Percentiles rank a stretch among this genome's conserved stretches.
Conservation (phyloP, 1,140 invertebrate species). For the fruit fly (Drosophila melanogaster) region DNA sequence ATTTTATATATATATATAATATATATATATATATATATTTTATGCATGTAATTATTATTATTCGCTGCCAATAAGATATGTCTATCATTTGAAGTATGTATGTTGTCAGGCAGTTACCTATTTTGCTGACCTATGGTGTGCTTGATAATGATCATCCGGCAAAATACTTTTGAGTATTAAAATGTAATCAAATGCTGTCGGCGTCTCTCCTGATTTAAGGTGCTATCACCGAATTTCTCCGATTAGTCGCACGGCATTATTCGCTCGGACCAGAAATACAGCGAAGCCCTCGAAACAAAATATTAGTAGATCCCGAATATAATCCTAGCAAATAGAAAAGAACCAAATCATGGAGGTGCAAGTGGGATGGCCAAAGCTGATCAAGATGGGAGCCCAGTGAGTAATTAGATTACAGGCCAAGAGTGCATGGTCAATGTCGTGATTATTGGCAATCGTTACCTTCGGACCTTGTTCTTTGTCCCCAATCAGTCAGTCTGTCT, state of each 20-base stretch:
- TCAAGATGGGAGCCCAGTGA: constrained; percentile 62
- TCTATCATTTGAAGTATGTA: no score
- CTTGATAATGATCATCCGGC: neutral
- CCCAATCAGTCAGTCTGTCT: no score
- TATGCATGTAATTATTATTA: no score
- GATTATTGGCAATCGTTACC: neutral
- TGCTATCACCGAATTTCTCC: neutral
- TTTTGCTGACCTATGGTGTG: neutral
- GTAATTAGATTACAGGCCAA: constrained; percentile 13
- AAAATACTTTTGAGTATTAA: no score
- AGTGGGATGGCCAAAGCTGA: constrained; percentile 45
- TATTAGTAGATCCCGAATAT: neutral
- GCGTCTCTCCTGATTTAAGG: constrained; percentile 11
- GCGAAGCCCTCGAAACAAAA: neutral
- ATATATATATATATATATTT: no score
- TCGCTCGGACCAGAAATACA: constrained; percentile 1
- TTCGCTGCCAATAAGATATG: no score
- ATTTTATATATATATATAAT: no score
- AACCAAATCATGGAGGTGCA: constrained; percentile 55
- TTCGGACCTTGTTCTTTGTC: constrained; percentile 9
- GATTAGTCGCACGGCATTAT: constrained; percentile 29
- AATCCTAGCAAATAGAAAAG: neutral
- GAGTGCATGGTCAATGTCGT: constrained; percentile 8
- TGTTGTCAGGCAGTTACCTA: neutral
- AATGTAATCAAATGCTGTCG: constrained; percentile 5